Evolutionary conservation across 2,888 invertebrate species (phyloP).

Genomic region (Meandrusa payeni): DNA sequence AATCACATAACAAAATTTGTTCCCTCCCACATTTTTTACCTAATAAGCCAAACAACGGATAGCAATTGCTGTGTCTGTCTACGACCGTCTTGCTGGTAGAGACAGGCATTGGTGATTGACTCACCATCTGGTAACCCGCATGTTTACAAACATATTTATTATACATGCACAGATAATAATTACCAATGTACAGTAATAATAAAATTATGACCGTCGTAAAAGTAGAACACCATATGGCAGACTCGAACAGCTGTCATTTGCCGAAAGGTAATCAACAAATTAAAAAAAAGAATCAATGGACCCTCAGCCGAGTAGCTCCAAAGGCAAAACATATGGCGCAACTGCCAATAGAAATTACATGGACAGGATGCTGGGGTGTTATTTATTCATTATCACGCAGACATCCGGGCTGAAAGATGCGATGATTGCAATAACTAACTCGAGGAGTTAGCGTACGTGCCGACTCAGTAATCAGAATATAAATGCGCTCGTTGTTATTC

Average conservation of each 20-base stretch:
- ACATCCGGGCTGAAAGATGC: conserved; percentile 13
- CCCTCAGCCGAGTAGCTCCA: too few species aligned
- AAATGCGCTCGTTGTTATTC: conserved; percentile 18
- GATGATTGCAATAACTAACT: conserved; percentile 14
- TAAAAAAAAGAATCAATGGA: not conserved
- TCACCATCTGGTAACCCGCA: too few species aligned
- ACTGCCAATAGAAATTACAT: conserved; percentile 3
- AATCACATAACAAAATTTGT: too few species aligned
- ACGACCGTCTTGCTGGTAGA: too few species aligned
- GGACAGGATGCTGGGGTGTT: conserved; percentile 11
- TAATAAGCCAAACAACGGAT: too few species aligned
- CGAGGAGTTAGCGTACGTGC: conserved; percentile 2
- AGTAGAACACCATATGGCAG: not conserved
- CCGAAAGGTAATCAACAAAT: conserved; percentile 5
- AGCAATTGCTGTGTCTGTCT: too few species aligned
- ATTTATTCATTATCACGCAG: conserved; percentile 18
- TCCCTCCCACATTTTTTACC: too few species aligned
- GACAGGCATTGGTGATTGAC: too few species aligned
- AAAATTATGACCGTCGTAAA: too few species aligned
- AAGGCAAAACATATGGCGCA: conserved; percentile 2
- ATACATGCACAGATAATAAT: too few species aligned
- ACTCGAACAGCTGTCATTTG: conserved; percentile 5
- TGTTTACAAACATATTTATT: too few species aligned
- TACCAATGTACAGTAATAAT: too few species aligned
- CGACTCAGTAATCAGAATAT: conserved; percentile 8